Evolutionary conservation across 2,113 vertebrate genomes (phyloP).

Genomic region (Shinisaurus crocodilurus): DNA sequence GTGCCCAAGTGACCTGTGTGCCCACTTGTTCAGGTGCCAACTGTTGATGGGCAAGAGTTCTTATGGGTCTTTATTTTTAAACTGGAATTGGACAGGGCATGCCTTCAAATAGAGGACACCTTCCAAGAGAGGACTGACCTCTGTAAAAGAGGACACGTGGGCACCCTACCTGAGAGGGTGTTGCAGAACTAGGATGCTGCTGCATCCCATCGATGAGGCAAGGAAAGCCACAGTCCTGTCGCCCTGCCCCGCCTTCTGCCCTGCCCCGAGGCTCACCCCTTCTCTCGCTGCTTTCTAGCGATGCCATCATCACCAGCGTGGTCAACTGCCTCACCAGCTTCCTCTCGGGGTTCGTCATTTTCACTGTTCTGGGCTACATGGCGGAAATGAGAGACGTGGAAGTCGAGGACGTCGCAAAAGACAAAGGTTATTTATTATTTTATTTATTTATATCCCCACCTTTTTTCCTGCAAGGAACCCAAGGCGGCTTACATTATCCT

Average conservation of each 20-base stretch:
- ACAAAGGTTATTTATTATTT: no score
- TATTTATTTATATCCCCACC: no score
- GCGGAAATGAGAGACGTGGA: slow-evolving; percentile 90
- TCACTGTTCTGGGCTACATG: slow-evolving; percentile 93
- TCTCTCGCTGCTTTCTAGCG: slow-evolving; percentile 72
- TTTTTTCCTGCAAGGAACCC: no score
- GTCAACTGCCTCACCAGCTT: slow-evolving; percentile 94
- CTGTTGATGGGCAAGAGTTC: no score
- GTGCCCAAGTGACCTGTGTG: no score
- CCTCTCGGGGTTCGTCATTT: slow-evolving; percentile 91
- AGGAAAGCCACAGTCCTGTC: neutral
- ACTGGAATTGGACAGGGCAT: no score
- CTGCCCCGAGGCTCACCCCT: neutral
- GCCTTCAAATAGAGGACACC: no score
- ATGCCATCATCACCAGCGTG: slow-evolving; percentile 87
- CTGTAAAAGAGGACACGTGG: no score
- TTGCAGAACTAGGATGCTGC: neutral
- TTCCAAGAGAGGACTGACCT: neutral
- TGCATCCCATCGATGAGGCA: no score
- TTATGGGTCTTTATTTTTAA: no score
- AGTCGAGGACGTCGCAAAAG: slow-evolving; percentile 89
- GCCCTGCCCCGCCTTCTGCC: neutral
- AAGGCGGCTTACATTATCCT: no score
- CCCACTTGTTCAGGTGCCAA: no score
- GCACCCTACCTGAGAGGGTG: neutral